These are phyloP conservation scores for Arvicanthis niloticus DNA, from an alignment of 2,113 vertebrate species.

Conservation along the genomic window DNA sequence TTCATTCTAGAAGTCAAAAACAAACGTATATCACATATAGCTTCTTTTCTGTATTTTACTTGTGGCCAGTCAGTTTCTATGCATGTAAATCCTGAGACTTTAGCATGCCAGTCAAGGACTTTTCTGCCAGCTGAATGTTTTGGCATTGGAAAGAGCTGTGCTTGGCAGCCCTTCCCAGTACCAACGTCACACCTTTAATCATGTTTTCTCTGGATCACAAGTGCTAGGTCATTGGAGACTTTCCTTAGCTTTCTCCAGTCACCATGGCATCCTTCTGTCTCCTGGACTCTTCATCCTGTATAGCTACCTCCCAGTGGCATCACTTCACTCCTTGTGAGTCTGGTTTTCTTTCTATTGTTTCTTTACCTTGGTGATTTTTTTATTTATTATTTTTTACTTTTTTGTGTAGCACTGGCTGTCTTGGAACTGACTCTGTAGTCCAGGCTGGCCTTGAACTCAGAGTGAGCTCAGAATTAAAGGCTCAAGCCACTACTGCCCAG, in stretches of 20 bases:
- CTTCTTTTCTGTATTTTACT: background rate
- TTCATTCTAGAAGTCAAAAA: background rate
- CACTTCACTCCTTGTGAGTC: background rate
- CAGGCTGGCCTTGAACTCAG: background rate
- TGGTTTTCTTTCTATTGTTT: background rate
- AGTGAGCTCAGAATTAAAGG: background rate
- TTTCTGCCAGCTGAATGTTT: background rate
- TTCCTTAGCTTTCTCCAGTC: background rate
- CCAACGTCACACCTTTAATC: background rate
- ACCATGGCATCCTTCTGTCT: fast-evolving
- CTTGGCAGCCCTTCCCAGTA: background rate
- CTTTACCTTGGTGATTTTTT: background rate
- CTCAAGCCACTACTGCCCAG: background rate
- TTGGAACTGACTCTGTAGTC: background rate
- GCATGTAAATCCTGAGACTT: background rate
- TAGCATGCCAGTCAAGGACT: background rate
- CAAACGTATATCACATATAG: background rate
- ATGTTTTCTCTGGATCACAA: background rate
- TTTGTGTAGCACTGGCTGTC: background rate
- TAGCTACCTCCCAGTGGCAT: background rate
- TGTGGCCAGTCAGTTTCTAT: background rate
- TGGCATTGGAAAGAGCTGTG: background rate
- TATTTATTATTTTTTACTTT: background rate
- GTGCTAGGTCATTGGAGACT: background rate
- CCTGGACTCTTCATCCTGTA: fast-evolving